These are phyloP conservation scores for Antedon mediterranea DNA, from an alignment of 53 echinoderm and acorn worm genomes.

Conservation along the genomic window DNA sequence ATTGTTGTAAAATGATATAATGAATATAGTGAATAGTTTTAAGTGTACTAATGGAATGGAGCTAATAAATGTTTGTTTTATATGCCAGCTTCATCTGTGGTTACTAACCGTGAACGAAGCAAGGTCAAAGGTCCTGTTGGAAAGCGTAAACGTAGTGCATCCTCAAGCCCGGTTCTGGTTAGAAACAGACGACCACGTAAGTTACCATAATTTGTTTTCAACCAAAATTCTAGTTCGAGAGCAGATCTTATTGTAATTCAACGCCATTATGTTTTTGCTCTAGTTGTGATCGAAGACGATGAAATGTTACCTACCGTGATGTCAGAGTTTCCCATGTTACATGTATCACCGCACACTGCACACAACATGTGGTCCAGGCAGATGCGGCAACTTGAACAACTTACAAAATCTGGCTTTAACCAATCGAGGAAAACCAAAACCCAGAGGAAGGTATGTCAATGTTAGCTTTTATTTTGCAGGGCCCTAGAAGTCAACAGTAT, in stretches of 20 bases:
- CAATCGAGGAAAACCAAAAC: conserved; percentile 52
- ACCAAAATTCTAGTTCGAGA: background rate
- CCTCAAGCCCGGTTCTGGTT: conserved; percentile 40
- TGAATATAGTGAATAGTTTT: too few relatives aligned
- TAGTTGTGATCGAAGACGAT: conserved; percentile 74
- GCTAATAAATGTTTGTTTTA: background rate
- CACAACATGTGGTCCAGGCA: conserved; percentile 91
- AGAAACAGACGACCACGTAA: conserved; percentile 26
- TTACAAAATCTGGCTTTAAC: conserved; percentile 55
- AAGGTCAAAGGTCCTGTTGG: conserved; percentile 6
- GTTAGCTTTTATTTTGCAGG: too few relatives aligned
- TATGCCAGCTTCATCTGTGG: background rate
- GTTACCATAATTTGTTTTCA: background rate
- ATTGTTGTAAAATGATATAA: too few relatives aligned
- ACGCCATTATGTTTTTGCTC: background rate
- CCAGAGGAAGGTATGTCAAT: conserved; percentile 50
- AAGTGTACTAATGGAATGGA: too few relatives aligned
- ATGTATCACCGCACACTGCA: conserved; percentile 84
- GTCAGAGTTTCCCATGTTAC: conserved; percentile 88
- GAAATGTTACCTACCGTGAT: conserved; percentile 75
- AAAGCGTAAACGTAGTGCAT: conserved; percentile 51
- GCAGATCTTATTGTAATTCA: background rate
- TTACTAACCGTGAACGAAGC: background rate
- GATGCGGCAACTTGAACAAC: conserved; percentile 78
- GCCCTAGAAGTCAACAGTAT: too few relatives aligned